phyloP scores from a whole-genome alignment of 2,797 vertebrate species.

The Helostoma temminkii region DNA sequence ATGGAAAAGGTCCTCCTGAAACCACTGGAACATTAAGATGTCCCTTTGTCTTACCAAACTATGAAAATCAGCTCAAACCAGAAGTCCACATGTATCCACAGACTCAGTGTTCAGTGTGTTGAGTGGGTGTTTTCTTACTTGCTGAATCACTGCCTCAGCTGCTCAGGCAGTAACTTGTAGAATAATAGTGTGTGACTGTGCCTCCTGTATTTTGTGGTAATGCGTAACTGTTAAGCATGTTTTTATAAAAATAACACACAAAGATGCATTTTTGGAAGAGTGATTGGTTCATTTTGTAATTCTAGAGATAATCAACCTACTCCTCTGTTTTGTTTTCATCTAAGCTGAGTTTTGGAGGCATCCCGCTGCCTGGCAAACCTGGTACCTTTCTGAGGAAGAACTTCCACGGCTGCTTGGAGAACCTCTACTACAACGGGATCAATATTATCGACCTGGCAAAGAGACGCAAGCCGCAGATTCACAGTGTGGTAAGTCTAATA shows the following conservation, averaged over 20 bases:
- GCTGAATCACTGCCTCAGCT: constrained; percentile 38
- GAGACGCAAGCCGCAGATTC: constrained; percentile 96
- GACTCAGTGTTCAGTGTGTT: background rate
- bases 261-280: background rate
- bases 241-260: background rate
- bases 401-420: constrained; percentile 97
- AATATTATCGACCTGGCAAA: constrained; percentile 98
- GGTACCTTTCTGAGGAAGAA: constrained; percentile 96
- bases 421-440: constrained; percentile 97
- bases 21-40: background rate
- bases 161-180: constrained; percentile 21
- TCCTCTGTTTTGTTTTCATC: constrained; percentile 22
- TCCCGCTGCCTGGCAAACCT: constrained; percentile 96
- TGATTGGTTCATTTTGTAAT: background rate
- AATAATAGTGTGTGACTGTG: constrained; percentile 8
- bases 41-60: background rate
- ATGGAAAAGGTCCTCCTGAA: background rate
- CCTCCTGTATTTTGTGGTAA: background rate
- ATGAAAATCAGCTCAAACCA: constrained; percentile 4
- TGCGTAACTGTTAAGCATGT: background rate
- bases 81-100: background rate
- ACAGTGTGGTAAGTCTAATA: constrained; percentile 90
- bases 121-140: constrained; percentile 41
- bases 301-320: background rate
- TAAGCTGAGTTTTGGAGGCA: constrained; percentile 97